These are phyloP conservation scores for Parnassius apollo DNA, from an alignment of 2,888 invertebrate genomes.

Conservation along the genomic window DNA sequence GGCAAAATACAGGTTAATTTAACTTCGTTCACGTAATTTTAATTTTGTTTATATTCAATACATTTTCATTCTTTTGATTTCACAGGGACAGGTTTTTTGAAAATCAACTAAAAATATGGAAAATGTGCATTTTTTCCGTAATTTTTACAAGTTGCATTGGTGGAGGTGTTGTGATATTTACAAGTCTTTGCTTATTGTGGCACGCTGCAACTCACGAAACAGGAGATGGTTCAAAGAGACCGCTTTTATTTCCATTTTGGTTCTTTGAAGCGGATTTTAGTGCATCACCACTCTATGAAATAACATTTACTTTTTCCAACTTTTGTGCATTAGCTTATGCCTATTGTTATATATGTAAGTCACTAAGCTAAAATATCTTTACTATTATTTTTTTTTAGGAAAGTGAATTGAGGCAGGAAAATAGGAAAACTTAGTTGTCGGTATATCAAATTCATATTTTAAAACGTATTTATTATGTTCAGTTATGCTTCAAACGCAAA, in stretches of 20 bases:
- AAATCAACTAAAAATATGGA: conserved; percentile 51
- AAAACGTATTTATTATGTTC: too few species aligned
- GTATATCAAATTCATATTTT: too few species aligned
- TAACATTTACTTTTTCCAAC: conserved; percentile 44
- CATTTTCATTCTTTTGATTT: conserved; percentile 24
- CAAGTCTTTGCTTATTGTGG: conserved; percentile 36
- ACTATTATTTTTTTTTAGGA: too few species aligned
- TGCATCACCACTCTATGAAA: conserved; percentile 50
- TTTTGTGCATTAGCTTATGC: conserved; percentile 37
- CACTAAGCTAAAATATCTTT: too few species aligned
- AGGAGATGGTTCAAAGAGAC: conserved; percentile 38
- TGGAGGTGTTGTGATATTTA: conserved; percentile 38
- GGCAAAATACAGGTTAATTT: conserved; percentile 45
- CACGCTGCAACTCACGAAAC: conserved; percentile 38
- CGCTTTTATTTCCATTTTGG: conserved; percentile 56
- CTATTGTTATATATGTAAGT: conserved; percentile 53
- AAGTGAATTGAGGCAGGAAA: too few species aligned
- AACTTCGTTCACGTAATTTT: too few species aligned
- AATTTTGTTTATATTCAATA: too few species aligned
- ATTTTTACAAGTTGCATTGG: conserved; percentile 36
- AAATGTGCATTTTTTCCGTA: conserved; percentile 40
- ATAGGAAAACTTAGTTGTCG: too few species aligned
- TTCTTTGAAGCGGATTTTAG: conserved; percentile 43
- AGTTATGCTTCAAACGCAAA: conserved; percentile 59
- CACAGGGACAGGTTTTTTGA: conserved; percentile 49